phyloP scores from a whole-genome alignment of 2,888 invertebrate genomes.

The Microctonus brassicae region DNA sequence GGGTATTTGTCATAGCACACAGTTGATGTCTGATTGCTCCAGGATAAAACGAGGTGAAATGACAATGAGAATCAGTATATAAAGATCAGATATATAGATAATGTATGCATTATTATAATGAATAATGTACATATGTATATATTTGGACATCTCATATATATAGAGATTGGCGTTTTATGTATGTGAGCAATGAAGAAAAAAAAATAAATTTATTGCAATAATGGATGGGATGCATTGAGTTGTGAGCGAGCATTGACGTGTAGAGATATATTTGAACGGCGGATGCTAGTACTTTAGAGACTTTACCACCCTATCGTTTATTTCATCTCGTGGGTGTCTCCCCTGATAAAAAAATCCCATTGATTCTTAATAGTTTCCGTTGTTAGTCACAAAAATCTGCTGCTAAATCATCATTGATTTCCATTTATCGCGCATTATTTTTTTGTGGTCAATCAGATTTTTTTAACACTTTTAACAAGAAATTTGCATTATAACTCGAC shows the following conservation, averaged over 20 bases:
- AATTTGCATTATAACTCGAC: too few species aligned
- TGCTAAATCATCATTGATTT: too few species aligned
- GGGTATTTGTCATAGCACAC: too few species aligned
- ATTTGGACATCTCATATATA: not conserved
- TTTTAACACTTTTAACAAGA: too few species aligned
- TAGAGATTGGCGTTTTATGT: not conserved
- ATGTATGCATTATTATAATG: too few species aligned
- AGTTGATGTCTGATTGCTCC: conserved; percentile 16
- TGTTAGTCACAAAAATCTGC: too few species aligned
- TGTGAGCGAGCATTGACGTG: conserved; percentile 19
- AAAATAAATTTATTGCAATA: not conserved
- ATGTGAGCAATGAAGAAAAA: not conserved
- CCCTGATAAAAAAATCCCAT: too few species aligned
- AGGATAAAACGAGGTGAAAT: conserved; percentile 13
- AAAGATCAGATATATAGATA: conserved; percentile 11
- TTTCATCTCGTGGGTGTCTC: conserved; percentile 41
- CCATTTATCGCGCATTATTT: too few species aligned
- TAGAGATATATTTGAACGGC: conserved; percentile 54
- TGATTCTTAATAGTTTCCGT: too few species aligned
- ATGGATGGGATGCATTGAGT: conserved; percentile 10
- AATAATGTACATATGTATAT: not conserved
- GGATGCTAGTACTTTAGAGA: conserved; percentile 58
- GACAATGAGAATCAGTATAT: conserved; percentile 6
- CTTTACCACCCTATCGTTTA: conserved; percentile 42
- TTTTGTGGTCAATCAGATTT: too few species aligned